Evolutionary conservation across 1,140 invertebrate genomes (phyloP), one percentile per base, ranked within the genome.

Genomic region (Cotesia typhae): DNA sequence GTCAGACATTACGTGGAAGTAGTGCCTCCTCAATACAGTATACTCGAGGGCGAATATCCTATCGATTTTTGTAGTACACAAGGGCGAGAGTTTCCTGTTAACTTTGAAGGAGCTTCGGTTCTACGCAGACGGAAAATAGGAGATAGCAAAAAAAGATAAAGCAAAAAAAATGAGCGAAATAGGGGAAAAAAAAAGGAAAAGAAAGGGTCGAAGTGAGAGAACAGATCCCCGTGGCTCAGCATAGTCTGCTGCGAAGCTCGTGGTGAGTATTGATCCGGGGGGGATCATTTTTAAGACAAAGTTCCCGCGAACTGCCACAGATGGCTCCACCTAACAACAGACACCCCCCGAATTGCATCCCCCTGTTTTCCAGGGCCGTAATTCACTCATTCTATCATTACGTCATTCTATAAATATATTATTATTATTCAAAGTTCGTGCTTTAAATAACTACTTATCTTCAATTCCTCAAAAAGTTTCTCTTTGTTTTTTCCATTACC

Each of bases 231-330:
- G 12, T 66, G 41, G 55, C 69, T 70, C 68, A 28, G 28, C 65
- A 55, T 65, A 67, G 60, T 74, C 72, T 69, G 72, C 28, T 28
- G 28, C 28, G 28, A 28, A 28, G 28, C 61, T 68, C 47, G 63
- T 36, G 71, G 64, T 75, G 74, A 75, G 80, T 81, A 80, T 82
- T 82, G 81, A 82, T 82, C 79, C 79, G 70, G 77, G 74, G 76
- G 76, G 74, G 74, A 80, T 80, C 78, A 82, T 82, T 81, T 81
- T 82, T 80, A 80, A 82, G 79, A 80, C 78, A 74, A 77, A 78
- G 74, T 82, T 82, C 78, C 66, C 75, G 47, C 65, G 61, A 67
- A 73, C 67, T 64, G 60, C 52, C 61, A 79, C 75, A 82, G 80
- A 80, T 82, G 81, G 81, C 81, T 72, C 74, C 76, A 81, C 79